Base-by-base conservation (phyloP, 2,888 invertebrate genomes). In the Petrolisthes manimaculis region DNA sequence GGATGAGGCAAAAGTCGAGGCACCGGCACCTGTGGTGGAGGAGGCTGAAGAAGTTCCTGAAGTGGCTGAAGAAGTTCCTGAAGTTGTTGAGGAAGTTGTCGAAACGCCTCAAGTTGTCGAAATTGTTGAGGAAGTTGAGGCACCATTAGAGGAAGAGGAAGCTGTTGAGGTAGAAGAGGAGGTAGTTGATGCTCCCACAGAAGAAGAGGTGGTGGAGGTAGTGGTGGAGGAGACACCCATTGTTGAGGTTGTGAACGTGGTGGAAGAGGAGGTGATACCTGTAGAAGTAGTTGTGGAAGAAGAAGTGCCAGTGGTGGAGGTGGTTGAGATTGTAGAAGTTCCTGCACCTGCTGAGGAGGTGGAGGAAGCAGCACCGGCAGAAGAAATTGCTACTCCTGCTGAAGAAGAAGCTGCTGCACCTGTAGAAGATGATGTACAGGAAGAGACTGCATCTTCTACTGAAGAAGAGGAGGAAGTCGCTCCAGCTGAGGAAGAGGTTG, bases 281-380 rank as follows among this genome's bases (percentile, higher is more conserved):
- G 71, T 51, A 53, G 67, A 61, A 67, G 51, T 3, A 2, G 67
- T 53, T 4, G 61, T 61, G 0, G 9, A 24, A 61, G 71, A 5
- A 18, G 67, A 81, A 81, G 67, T 1, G 5, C 14, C 51, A 37
- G 77, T 24, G 54, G 53, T n/a, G 6, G 71, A 21, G 51, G 84
- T 67, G 67, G 84, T 77, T 37, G 84, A 84, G 21, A 61, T 78
- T 8, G 51, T 67, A n/a, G 79, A 37, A 55, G 85, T 69, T 54
- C 24, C 69, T 54, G 74, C 18, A 18, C 9, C 74, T 56, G 24
- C 37, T 56, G 54, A 67, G 37, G 21, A 37, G 37, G 14, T 55
- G 24, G 71, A 21, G n/a, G 61, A 61, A 24, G 83, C n/a, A 54
- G 74, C 9, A n/a, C 75, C 55, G 5, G 54, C n/a, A n/a, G 75